Conservation (phyloP, 1,140 invertebrate species). For the Euborellia annulipes region DNA sequence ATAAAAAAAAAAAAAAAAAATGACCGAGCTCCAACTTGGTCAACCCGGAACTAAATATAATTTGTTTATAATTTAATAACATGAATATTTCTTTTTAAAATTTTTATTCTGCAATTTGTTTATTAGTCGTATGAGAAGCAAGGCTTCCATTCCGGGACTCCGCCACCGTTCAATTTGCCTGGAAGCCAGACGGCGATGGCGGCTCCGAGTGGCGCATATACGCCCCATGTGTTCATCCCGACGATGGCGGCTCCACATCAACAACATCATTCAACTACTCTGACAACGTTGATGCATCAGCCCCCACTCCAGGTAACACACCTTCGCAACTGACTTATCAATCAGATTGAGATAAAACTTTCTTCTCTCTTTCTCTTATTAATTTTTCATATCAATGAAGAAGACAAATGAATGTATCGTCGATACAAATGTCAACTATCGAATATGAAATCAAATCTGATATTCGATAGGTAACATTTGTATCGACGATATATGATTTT, state of each 20-base stretch:
- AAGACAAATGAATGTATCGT: no score
- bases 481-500: no score
- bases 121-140: slow-evolving; percentile 70
- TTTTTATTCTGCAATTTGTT: slow-evolving; percentile 9
- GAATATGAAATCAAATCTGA: no score
- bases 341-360: background rate
- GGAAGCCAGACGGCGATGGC: slow-evolving; percentile 55
- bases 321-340: background rate
- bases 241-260: slow-evolving; percentile 47
- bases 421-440: no score
- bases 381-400: no score
- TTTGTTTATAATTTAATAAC: no score
- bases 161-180: slow-evolving; percentile 59
- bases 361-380: background rate
- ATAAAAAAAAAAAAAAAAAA: no score
- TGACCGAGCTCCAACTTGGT: no score
- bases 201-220: slow-evolving; percentile 43
- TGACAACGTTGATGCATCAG: slow-evolving; percentile 47
- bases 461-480: no score
- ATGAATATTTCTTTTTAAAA: no score
- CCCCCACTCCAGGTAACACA: slow-evolving; percentile 50
- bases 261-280: slow-evolving; percentile 28
- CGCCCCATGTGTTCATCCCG: slow-evolving; percentile 52
- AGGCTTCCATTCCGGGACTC: slow-evolving; percentile 66
- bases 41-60: no score